These are phyloP conservation scores for Cossypha dichroa DNA, from an alignment of 2,797 vertebrate genomes.

Conservation along the genomic window DNA sequence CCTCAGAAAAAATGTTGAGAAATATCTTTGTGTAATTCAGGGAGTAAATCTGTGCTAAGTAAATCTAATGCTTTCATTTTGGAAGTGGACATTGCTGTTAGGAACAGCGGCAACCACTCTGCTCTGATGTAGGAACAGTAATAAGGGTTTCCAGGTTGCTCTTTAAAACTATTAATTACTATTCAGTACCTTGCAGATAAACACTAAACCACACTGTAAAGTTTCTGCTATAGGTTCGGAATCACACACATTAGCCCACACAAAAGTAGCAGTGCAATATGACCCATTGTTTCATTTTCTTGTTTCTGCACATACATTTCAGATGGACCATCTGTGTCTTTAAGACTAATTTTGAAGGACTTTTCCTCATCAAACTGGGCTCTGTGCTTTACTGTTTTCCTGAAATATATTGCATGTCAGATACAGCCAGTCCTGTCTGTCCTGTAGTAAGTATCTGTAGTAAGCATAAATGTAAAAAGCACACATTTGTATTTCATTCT, in stretches of 20 bases:
- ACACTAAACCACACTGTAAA: neutral
- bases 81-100: neutral
- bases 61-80: neutral
- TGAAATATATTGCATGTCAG: neutral
- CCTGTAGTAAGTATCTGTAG: neutral
- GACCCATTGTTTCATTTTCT: neutral
- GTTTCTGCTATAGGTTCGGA: neutral
- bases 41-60: neutral
- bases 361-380: neutral
- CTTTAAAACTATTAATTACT: neutral
- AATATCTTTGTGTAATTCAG: neutral
- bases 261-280: neutral
- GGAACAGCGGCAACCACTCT: fast-evolving
- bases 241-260: neutral
- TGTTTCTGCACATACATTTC: neutral
- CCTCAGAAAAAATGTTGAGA: neutral
- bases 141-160: neutral
- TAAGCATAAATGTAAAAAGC: neutral
- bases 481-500: neutral
- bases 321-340: neutral
- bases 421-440: neutral
- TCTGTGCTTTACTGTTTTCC: neutral
- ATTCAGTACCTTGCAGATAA: neutral
- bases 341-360: neutral
- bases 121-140: neutral